Base-by-base conservation (phyloP, 1,140 invertebrate genomes). In the Formica selysi region DNA sequence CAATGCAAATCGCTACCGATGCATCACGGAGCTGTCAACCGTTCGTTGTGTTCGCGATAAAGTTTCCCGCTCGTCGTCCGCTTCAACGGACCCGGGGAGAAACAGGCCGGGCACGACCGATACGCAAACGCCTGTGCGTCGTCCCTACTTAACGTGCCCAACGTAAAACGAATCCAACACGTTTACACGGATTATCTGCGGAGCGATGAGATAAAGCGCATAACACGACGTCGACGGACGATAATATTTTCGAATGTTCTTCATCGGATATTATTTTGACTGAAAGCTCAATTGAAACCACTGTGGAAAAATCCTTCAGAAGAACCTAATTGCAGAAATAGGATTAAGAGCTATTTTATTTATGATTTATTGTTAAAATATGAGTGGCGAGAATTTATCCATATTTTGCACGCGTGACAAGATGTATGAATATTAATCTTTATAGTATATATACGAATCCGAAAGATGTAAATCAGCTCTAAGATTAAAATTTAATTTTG, bases 1-100 rank as follows among this genome's bases (percentile, higher is more conserved):
- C 91, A 89, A 91, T 91, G 91, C 84, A 91, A 90, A 92, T 91
- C 86, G 89, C 91, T 86, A 91, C 91, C 91, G 91, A 92, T 91
- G 91, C 88, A 91, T 92, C 89, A 91, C 91, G 62, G 78, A 87
- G 81, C 91, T 92, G 91, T 91, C 91, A 90, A 91, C 91, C 86
- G 85, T 91, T 85, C 87, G 87, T 89, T 91, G 87, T 76, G 54
- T 91, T 90, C 76, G 87, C 91, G 91, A 92, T 92, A 92, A 92
- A 92, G 91, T 91, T 91, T 92, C 91, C 89, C 86, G 90, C 71
- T 90, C 86, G 59, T 54, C 76, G 85, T 88, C 78, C 88, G 84
- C 78, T 90, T 85, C 54, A 76, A 29, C 73, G 62, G 67, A 65
- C 79, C 62, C 79, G 73, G 81, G 54, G 79, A 54, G 87, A 74